These are phyloP conservation scores for Sebastes fasciatus DNA, from an alignment of 2,113 vertebrate genomes.

Conservation along the genomic window DNA sequence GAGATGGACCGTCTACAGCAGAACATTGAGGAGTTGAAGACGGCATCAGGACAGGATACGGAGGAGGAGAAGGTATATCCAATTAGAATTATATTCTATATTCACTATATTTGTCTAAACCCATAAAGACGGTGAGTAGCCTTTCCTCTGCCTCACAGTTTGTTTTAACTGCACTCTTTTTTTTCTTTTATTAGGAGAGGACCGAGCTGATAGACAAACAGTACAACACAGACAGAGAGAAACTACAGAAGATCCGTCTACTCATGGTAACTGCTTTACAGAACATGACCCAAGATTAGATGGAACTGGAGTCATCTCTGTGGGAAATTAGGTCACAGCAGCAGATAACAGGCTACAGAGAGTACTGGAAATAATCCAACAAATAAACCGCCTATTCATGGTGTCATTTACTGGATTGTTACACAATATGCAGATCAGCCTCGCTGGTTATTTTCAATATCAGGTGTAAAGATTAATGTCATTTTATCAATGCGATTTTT, in stretches of 20 bases:
- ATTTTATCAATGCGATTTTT: neutral
- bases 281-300: constrained; percentile 25
- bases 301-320: neutral
- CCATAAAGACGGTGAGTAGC: neutral
- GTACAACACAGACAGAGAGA: constrained; percentile 91
- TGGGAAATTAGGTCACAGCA: constrained; percentile 4
- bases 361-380: neutral
- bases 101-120: neutral
- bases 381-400: neutral
- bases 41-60: constrained; percentile 79
- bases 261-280: constrained; percentile 87
- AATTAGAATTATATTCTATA: neutral
- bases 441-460: neutral
- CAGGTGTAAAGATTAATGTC: no score
- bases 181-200: constrained; percentile 84
- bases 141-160: neutral
- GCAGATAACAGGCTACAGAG: neutral
- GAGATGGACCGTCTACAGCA: constrained; percentile 94
- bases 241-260: constrained; percentile 95
- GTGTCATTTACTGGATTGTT: neutral
- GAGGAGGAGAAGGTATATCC: constrained; percentile 87
- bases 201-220: constrained; percentile 89
- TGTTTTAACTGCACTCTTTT: neutral
- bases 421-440: neutral
- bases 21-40: constrained; percentile 89